Percentiles rank a stretch among this genome's conserved stretches.
Evolutionary conservation across 37 sponge, comb jelly and placozoan species (phyloP).

Genomic region (Lycopodina hypogea): DNA sequence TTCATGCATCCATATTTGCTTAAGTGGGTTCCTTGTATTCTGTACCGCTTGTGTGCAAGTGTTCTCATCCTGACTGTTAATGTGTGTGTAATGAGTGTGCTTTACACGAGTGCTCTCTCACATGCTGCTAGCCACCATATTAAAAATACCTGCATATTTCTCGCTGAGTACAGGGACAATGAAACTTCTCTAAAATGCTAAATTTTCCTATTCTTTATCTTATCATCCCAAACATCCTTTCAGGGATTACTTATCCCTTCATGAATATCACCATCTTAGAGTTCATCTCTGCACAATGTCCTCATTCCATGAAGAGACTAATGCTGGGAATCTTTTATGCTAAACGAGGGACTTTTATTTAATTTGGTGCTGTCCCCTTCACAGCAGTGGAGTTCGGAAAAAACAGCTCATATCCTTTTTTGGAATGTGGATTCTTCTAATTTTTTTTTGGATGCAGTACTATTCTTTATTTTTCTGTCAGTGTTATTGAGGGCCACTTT

Average conservation of each 20-base stretch:
- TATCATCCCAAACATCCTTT: not conserved
- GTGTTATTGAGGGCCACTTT: not conserved
- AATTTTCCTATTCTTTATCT: not conserved
- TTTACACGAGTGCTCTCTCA: not conserved
- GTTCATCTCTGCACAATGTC: constrained; percentile 10
- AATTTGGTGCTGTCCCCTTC: not conserved
- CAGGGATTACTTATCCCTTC: not conserved
- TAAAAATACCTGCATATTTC: not conserved
- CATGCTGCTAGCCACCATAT: not conserved
- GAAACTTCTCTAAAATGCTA: not conserved
- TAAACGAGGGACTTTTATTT: not conserved
- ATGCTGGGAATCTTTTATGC: not conserved
- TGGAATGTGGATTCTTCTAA: not conserved
- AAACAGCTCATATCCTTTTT: not conserved
- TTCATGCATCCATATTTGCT: not conserved
- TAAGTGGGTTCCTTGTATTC: not conserved
- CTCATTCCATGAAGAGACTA: constrained; percentile 7
- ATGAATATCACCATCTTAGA: not conserved
- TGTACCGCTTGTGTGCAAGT: not conserved
- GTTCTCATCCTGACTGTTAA: not conserved
- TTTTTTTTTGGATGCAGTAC: not conserved
- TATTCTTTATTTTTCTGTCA: not conserved
- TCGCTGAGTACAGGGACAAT: not conserved
- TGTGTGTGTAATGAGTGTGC: not conserved
- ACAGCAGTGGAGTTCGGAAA: not conserved